A percentile compares a stretch with the other conserved stretches of the same genome.
These are phyloP conservation scores for Eriocheir sinensis DNA, from an alignment of 1,140 invertebrate genomes.

Conservation along the genomic window DNA sequence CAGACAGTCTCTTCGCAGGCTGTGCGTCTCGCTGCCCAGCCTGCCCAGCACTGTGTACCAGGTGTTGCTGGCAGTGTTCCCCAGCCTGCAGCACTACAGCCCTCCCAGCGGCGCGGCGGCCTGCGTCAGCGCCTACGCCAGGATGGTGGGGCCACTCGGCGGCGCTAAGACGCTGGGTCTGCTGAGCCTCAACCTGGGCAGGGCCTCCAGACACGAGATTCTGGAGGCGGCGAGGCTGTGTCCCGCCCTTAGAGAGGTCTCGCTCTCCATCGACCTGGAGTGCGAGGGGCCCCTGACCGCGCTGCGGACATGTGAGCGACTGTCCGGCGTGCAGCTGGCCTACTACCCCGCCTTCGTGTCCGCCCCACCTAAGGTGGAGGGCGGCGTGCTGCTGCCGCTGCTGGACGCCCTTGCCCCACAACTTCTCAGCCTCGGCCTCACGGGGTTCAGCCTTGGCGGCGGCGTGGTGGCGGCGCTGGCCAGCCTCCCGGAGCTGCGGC, in stretches of 20 bases:
- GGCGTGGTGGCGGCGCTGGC: slow-evolving; percentile 36
- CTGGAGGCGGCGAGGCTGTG: slow-evolving; percentile 33
- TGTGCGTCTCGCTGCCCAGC: slow-evolving; percentile 38
- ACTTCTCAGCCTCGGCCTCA: slow-evolving; percentile 40
- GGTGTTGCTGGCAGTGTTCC: slow-evolving; percentile 41
- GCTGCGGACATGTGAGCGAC: not conserved
- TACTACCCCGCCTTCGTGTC: slow-evolving; percentile 60
- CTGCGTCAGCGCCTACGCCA: slow-evolving; percentile 36
- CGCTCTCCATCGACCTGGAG: slow-evolving; percentile 42
- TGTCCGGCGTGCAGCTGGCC: slow-evolving; percentile 50
- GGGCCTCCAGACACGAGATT: not conserved
- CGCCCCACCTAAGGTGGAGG: slow-evolving; percentile 62
- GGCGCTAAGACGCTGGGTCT: not conserved
- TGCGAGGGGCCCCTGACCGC: slow-evolving; percentile 27
- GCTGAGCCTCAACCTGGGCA: slow-evolving; percentile 35
- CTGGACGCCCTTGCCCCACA: slow-evolving; percentile 15
- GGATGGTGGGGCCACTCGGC: not conserved
- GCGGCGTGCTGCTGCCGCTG: slow-evolving; percentile 36
- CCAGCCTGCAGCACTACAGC: slow-evolving; percentile 48
- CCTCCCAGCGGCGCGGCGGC: slow-evolving; percentile 30
- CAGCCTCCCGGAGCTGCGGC: slow-evolving; percentile 51
- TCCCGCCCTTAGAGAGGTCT: slow-evolving; percentile 49
- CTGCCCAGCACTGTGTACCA: slow-evolving; percentile 36
- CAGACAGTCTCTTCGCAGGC: slow-evolving; percentile 46
- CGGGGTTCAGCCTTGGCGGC: slow-evolving; percentile 57